Conservation (phyloP, 1,140 invertebrate genomes). For the Drosophila orena region DNA sequence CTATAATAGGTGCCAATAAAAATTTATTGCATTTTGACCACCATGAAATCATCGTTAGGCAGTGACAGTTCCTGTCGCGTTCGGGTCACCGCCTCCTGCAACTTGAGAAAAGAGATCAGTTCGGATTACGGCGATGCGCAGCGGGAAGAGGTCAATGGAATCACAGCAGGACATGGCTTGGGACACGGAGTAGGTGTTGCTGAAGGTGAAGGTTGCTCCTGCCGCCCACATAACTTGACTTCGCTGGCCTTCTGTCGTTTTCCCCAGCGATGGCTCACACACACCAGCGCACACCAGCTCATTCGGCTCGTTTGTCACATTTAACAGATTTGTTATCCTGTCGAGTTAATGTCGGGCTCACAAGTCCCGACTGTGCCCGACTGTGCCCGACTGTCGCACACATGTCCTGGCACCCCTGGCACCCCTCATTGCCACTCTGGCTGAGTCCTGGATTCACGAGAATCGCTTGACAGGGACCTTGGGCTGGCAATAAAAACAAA, state of each 20-base stretch:
- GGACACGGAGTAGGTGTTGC: not conserved
- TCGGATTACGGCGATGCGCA: slow-evolving; percentile 32
- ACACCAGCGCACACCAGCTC: slow-evolving; percentile 20
- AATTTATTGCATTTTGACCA: slow-evolving; percentile 84
- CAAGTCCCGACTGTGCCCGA: slow-evolving; percentile 38
- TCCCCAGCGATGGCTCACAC: slow-evolving; percentile 51
- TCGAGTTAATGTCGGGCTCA: slow-evolving; percentile 84
- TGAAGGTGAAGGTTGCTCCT: slow-evolving; percentile 14
- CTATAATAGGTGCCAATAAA: slow-evolving; percentile 76
- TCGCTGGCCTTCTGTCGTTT: slow-evolving; percentile 43
- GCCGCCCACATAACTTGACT: slow-evolving; percentile 65
- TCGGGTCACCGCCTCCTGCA: slow-evolving; percentile 25
- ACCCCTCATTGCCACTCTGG: not conserved
- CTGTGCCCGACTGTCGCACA: slow-evolving; percentile 36
- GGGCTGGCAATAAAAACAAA: slow-evolving; percentile 80
- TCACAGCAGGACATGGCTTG: slow-evolving; percentile 42
- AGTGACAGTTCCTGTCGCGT: slow-evolving; percentile 32
- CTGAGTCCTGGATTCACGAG: slow-evolving; percentile 53
- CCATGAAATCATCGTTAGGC: slow-evolving; percentile 84
- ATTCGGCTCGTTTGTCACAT: slow-evolving; percentile 83
- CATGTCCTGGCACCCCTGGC: slow-evolving; percentile 24
- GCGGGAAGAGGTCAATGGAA: slow-evolving; percentile 69
- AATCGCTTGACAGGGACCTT: slow-evolving; percentile 64
- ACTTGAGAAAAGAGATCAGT: slow-evolving; percentile 15
- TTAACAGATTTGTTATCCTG: slow-evolving; percentile 85